Conservation (phyloP, 2,797 vertebrate species). For the Buphagus erythrorhynchus region DNA sequence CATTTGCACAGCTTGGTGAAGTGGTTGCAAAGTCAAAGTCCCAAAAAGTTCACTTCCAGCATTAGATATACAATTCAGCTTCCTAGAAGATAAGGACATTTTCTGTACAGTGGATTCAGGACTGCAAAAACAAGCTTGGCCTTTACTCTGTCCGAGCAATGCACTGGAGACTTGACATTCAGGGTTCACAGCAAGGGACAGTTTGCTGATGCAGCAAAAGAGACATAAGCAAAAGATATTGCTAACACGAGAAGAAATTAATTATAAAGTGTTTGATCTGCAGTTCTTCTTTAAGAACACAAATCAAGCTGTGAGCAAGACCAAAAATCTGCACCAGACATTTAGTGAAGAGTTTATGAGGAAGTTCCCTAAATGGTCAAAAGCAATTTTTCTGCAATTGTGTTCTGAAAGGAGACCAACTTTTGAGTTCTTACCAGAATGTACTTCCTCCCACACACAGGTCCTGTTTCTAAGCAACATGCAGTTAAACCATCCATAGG, state of each 20-base stretch:
- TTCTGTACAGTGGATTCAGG: background rate
- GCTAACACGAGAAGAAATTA: background rate
- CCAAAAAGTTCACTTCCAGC: background rate
- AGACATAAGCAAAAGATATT: background rate
- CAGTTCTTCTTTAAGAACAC: background rate
- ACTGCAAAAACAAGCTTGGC: background rate
- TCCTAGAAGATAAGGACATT: background rate
- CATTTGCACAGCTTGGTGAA: background rate
- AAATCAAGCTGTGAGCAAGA: background rate
- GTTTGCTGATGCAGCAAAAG: background rate
- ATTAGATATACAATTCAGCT: background rate
- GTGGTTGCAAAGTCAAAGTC: background rate
- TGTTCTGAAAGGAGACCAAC: background rate
- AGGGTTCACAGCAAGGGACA: background rate
- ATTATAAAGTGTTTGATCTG: background rate
- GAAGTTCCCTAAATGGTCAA: background rate
- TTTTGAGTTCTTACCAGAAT: background rate
- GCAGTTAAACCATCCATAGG: accelerated
- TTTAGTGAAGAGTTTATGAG: background rate
- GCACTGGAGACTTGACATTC: background rate
- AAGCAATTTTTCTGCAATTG: background rate
- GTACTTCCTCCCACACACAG: background rate
- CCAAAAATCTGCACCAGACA: background rate
- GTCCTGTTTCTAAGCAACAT: background rate
- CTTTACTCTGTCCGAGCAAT: background rate